Conservation (phyloP, 2,113 vertebrate genomes). For the Tupaia tana region DNA sequence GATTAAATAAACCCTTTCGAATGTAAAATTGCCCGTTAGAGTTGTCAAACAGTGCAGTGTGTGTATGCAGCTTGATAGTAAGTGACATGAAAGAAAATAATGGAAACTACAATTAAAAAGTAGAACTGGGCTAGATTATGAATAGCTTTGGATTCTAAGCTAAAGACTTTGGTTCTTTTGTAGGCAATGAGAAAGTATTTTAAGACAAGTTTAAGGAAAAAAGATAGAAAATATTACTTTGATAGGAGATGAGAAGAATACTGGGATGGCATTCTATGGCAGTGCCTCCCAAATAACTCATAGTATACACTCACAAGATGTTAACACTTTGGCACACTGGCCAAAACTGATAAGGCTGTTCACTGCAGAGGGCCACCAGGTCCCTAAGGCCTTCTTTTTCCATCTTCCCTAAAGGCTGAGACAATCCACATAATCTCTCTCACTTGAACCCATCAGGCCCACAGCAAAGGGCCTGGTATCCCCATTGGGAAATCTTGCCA, state of each 20-base stretch:
- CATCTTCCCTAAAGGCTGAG: not conserved
- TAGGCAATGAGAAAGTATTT: not conserved
- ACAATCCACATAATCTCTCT: not conserved
- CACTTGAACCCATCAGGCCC: not conserved
- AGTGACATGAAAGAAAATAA: not conserved
- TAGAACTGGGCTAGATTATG: not conserved
- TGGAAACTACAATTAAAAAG: not conserved
- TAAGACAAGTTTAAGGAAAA: not conserved
- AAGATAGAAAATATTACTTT: not conserved
- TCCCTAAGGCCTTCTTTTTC: not conserved
- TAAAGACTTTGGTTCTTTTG: not conserved
- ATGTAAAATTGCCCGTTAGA: not conserved
- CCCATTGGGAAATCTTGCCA: not conserved
- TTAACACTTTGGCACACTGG: not conserved
- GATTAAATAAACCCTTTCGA: not conserved
- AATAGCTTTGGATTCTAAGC: not conserved
- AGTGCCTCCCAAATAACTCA: not conserved
- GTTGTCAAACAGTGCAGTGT: not conserved
- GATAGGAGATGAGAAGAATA: not conserved
- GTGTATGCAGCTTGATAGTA: not conserved
- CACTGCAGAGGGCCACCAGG: not conserved
- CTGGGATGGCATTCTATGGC: not conserved
- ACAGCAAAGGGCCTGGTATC: not conserved
- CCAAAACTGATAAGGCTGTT: not conserved
- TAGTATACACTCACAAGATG: not conserved